These are phyloP conservation scores for Leptopilina boulardi DNA, from an alignment of 1,140 invertebrate genomes.

Conservation along the genomic window DNA sequence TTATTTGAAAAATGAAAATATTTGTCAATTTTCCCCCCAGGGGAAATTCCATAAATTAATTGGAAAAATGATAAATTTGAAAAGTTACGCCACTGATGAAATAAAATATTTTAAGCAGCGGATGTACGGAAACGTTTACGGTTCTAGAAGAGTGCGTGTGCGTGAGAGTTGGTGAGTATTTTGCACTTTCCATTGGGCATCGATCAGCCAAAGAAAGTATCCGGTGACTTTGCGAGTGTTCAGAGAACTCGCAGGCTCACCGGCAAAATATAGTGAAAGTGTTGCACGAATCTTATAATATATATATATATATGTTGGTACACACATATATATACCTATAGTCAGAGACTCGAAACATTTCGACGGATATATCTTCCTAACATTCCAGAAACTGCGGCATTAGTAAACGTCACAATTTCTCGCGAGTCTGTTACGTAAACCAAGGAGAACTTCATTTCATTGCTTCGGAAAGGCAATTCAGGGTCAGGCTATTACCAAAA, in stretches of 20 bases:
- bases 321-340: too few relatives aligned
- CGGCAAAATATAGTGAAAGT: slow-evolving; percentile 66
- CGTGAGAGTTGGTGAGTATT: neutral
- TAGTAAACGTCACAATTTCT: slow-evolving; percentile 18
- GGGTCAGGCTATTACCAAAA: slow-evolving; percentile 25
- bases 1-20: too few relatives aligned
- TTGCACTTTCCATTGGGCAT: slow-evolving; percentile 69
- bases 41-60: neutral
- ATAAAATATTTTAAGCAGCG: neutral
- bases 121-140: slow-evolving; percentile 18
- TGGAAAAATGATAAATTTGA: neutral
- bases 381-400: slow-evolving; percentile 11
- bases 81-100: slow-evolving; percentile 7
- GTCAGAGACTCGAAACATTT: slow-evolving; percentile 40
- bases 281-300: slow-evolving; percentile 44
- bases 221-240: slow-evolving; percentile 58
- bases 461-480: slow-evolving; percentile 25
- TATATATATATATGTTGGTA: slow-evolving; percentile 9
- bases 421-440: slow-evolving; percentile 19
- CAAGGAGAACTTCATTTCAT: neutral
- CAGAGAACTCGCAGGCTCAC: slow-evolving; percentile 42
- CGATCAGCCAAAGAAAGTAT: slow-evolving; percentile 75
- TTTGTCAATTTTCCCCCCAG: too few relatives aligned
- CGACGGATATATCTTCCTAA: slow-evolving; percentile 25
- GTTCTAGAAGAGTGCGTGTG: slow-evolving; percentile 5